These are phyloP conservation scores for Chitala chitala DNA, from an alignment of 2,113 vertebrate genomes.

Conservation along the genomic window DNA sequence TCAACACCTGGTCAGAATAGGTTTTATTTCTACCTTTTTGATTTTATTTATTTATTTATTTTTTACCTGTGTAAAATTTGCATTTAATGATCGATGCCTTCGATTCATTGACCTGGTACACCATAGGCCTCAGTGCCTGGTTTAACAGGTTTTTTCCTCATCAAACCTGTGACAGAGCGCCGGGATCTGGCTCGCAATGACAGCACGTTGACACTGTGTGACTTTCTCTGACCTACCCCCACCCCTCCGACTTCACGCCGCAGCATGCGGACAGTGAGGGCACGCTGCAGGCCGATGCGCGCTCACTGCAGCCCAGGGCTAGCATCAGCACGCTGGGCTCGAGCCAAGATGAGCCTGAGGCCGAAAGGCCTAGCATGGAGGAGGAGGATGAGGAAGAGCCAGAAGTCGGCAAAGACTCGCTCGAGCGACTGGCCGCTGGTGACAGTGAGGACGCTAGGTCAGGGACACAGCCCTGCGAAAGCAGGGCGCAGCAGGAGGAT, in stretches of 20 bases:
- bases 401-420: slow-evolving; percentile 50
- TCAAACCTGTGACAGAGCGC: slow-evolving; percentile 36
- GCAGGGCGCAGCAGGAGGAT: slow-evolving; percentile 39
- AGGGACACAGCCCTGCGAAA: slow-evolving; percentile 50
- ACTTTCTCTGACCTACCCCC: slow-evolving; percentile 49
- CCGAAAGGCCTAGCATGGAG: slow-evolving; percentile 48
- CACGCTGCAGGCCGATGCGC: slow-evolving; percentile 64
- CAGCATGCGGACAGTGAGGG: slow-evolving; percentile 83
- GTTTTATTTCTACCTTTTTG: too few species aligned
- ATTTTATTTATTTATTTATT: slow-evolving; percentile 29
- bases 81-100: neutral
- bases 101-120: neutral
- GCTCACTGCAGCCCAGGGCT: slow-evolving; percentile 50
- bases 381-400: slow-evolving; percentile 50
- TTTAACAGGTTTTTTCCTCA: slow-evolving; percentile 15
- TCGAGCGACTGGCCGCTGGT: slow-evolving; percentile 55
- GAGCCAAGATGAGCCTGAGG: slow-evolving; percentile 48
- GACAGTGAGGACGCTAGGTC: slow-evolving; percentile 47
- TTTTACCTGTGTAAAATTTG: slow-evolving; percentile 29
- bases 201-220: slow-evolving; percentile 32
- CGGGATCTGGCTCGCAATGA: slow-evolving; percentile 47
- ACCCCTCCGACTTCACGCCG: slow-evolving; percentile 59
- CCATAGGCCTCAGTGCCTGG: neutral
- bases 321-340: slow-evolving; percentile 51
- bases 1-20: too few species aligned